A percentile compares a stretch with the other conserved stretches of the same genome.
phyloP scores from a whole-genome alignment of 1,140 invertebrate species.

The Drosophila ercepeae region DNA sequence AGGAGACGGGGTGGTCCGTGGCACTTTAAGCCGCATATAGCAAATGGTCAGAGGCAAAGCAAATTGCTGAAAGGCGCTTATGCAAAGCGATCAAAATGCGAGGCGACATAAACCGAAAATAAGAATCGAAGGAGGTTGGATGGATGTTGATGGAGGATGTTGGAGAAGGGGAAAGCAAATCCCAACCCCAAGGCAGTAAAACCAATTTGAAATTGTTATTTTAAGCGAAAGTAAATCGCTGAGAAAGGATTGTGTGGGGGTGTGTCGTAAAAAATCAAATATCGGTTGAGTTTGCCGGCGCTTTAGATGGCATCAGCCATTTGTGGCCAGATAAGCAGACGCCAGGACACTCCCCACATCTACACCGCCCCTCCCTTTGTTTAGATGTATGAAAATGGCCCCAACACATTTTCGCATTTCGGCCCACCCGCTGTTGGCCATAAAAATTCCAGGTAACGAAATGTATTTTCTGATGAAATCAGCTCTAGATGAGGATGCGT shows the following conservation, averaged over 20 bases:
- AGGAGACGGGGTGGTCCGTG: not conserved
- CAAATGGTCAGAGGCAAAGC: constrained; percentile 52
- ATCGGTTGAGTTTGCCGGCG: constrained; percentile 50
- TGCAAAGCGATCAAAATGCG: constrained; percentile 75
- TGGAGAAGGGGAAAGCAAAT: constrained; percentile 43
- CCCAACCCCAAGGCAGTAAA: constrained; percentile 75
- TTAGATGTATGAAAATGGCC: constrained; percentile 46
- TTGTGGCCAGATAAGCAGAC: constrained; percentile 54
- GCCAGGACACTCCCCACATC: constrained; percentile 8
- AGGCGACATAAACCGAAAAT: constrained; percentile 42
- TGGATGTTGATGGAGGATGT: too few species aligned
- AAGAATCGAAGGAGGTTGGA: constrained; percentile 5
- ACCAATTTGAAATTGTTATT: constrained; percentile 83
- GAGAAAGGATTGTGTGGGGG: constrained; percentile 22
- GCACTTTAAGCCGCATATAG: constrained; percentile 41
- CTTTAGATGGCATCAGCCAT: constrained; percentile 61
- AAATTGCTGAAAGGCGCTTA: constrained; percentile 73
- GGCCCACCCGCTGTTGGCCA: not conserved
- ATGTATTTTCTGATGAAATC: constrained; percentile 80
- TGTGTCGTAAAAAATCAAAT: constrained; percentile 75
- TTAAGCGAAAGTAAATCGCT: constrained; percentile 69
- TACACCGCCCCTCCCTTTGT: constrained; percentile 10
- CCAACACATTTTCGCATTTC: constrained; percentile 11
- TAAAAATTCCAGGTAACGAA: constrained; percentile 77
- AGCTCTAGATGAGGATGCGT: constrained; percentile 51